Base-by-base conservation (phyloP, 2,797 vertebrate genomes). In the Periophthalmus magnuspinnatus region DNA sequence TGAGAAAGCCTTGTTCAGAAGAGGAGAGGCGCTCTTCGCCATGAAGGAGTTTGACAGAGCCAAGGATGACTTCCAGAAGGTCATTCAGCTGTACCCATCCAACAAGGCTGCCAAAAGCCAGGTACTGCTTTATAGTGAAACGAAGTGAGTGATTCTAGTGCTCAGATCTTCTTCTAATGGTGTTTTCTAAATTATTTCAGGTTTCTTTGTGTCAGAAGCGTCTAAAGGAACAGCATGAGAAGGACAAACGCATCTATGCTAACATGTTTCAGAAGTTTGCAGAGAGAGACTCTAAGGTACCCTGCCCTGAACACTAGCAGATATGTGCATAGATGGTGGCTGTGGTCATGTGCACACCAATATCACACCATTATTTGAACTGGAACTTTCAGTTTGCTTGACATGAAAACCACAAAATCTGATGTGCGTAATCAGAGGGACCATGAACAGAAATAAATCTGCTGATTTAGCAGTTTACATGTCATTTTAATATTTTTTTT, bases 231-330 rank as follows among this genome's bases (percentile, higher is more conserved):
- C 97, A 99, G 86, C 95, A 96, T 0, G 95, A 97, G 68, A 95
- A 95, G 72, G 97, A 99, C 87, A 99, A 97, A 70, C 96, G 94
- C 79, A 95, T 97, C 76, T 99, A 99, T 0, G 98, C 97, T 81
- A 98, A 98, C 87, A 99, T 99, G 98, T 99, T 99, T 83, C 94
- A 97, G 85, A 97, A 95, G 86, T 95, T 98, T 72, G 95, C 96
- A 14, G 95, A 96, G 81, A 93, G 94, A 64, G 96, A 98, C 66
- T 82, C 92, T 9, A 98, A 97, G 94, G 98, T 97, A 69, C 24
- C n/a, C n/a, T 38, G 32, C 8, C 2, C 17, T 19, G 6, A n/a
- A n/a, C n/a, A 41, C 38, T 41, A 41, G 10, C n/a, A 21, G 52
- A 22, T 21, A 55, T 24, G n/a, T 22, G 21, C n/a, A 54, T 54